Conservation (phyloP, 2,797 vertebrate species). For the Parambassis ranga region DNA sequence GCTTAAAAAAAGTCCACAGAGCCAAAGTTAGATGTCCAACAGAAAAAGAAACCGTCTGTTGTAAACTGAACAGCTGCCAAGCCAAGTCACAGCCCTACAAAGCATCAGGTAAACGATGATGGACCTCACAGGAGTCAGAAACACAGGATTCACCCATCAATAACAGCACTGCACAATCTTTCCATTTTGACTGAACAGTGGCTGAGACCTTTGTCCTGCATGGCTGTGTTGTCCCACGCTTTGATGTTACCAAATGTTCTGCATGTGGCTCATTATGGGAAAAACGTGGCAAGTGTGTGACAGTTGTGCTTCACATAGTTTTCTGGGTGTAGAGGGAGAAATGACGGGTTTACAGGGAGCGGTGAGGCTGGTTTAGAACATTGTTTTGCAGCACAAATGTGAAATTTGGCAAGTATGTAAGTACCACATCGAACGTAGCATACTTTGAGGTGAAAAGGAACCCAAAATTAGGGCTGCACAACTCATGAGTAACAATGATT, state of each 20-base stretch:
- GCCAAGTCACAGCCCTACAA: background rate
- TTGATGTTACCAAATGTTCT: constrained; percentile 10
- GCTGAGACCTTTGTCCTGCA: background rate
- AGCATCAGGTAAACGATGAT: background rate
- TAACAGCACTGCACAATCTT: constrained; percentile 4
- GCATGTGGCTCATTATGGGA: background rate
- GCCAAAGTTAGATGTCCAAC: constrained; percentile 11
- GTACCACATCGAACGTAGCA: too few relatives aligned
- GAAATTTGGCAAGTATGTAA: too few relatives aligned
- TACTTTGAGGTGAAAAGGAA: too few relatives aligned
- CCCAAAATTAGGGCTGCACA: too few relatives aligned
- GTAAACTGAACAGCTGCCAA: constrained; percentile 5
- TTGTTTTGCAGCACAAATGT: too few relatives aligned
- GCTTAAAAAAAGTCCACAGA: background rate
- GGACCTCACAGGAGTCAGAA: background rate
- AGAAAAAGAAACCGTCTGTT: constrained; percentile 7
- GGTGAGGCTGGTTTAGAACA: background rate
- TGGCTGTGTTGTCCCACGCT: background rate
- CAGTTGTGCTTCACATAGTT: background rate
- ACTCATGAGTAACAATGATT: background rate
- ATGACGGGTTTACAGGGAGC: background rate
- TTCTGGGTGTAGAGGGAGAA: too few relatives aligned
- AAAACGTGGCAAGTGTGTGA: background rate
- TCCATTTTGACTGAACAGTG: background rate
- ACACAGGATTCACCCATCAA: background rate